Evolutionary conservation across 2,113 vertebrate species (phyloP).

Genomic region (Ceyx cyanopectus): DNA sequence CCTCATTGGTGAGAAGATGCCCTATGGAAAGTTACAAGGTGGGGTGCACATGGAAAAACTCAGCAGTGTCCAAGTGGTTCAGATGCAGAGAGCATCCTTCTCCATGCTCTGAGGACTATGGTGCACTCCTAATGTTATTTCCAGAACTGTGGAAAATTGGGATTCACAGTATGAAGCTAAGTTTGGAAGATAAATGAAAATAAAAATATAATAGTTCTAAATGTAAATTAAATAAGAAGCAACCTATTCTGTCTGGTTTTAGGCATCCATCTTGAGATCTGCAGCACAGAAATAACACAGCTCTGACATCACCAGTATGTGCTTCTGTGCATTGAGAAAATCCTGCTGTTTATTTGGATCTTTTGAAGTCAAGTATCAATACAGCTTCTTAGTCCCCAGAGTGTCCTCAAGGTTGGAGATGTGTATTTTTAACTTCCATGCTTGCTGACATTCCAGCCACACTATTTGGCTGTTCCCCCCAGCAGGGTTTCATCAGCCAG

Average conservation of each 20-base stretch:
- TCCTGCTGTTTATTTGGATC: slow-evolving; percentile 56
- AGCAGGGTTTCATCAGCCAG: slow-evolving; percentile 9
- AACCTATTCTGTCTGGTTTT: background rate
- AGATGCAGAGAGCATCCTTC: background rate
- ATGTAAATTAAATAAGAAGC: background rate
- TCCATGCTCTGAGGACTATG: background rate
- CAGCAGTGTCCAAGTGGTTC: background rate
- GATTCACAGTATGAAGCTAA: background rate
- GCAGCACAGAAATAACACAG: slow-evolving; percentile 37
- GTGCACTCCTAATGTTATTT: background rate
- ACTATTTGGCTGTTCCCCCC: background rate
- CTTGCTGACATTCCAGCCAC: slow-evolving; percentile 51
- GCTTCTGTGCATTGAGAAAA: slow-evolving; percentile 51
- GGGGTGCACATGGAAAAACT: rapidly evolving
- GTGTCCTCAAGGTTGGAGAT: slow-evolving; percentile 49
- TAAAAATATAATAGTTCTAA: background rate
- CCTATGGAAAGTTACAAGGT: background rate
- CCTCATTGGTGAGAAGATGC: background rate
- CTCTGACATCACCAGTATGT: slow-evolving; percentile 50
- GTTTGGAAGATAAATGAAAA: background rate
- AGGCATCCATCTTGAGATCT: background rate
- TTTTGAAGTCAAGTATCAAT: slow-evolving; percentile 70
- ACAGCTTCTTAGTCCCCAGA: slow-evolving; percentile 54
- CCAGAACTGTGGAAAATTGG: background rate
- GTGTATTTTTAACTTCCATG: slow-evolving; percentile 66